Conservation (phyloP, 2,113 vertebrate genomes). For the Orientallactaga bullata region DNA sequence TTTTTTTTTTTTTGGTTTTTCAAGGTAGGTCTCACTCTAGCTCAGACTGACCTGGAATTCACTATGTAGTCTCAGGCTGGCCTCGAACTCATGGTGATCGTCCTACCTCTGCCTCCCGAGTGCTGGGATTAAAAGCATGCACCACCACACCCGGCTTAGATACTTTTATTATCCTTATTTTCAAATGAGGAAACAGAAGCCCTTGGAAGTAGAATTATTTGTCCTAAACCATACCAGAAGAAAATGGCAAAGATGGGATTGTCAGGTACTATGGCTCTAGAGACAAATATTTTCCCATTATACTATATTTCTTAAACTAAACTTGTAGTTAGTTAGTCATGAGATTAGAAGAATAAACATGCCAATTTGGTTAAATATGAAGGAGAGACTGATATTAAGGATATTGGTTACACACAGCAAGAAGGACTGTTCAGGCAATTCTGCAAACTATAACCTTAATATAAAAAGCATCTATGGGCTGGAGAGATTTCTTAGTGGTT, state of each 20-base stretch:
- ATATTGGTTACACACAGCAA: constrained; percentile 4
- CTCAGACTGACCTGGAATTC: no score
- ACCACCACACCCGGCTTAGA: no score
- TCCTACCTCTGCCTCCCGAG: no score
- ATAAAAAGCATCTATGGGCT: not conserved
- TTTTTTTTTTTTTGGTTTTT: no score
- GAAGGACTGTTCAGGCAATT: not conserved
- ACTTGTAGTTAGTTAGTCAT: not conserved
- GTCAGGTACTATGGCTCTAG: not conserved
- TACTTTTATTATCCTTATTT: constrained; percentile 31
- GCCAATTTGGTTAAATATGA: constrained; percentile 1
- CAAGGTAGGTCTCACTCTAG: no score
- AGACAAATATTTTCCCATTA: not conserved
- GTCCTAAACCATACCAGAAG: not conserved
- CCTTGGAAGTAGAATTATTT: not conserved
- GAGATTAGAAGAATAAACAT: not conserved
- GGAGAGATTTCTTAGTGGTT: no score
- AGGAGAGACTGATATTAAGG: not conserved
- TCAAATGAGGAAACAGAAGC: constrained; percentile 18
- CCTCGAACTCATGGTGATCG: no score
- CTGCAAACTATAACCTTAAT: constrained; percentile 10
- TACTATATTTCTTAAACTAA: constrained; percentile 14
- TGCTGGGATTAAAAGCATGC: no score
- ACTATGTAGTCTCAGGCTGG: no score
- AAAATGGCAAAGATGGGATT: constrained; percentile 21